Conservation (phyloP, 2,888 invertebrate species). For the Stenodera caucasica region DNA sequence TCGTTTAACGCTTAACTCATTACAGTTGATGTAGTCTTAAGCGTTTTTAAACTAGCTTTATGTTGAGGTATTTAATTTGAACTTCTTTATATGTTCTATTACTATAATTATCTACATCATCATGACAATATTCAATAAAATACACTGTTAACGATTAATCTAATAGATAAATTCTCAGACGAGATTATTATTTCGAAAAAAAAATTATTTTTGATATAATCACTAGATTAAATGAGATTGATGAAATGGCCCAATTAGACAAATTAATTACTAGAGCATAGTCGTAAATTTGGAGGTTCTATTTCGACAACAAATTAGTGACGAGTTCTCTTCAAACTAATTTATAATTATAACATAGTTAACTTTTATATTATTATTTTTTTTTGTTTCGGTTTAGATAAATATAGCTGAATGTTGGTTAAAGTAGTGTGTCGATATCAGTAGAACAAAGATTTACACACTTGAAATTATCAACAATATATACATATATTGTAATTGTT, state of each 20-base stretch:
- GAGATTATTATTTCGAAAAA: neutral
- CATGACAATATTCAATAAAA: slow-evolving; percentile 38
- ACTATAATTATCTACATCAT: slow-evolving; percentile 37
- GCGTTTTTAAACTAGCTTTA: slow-evolving; percentile 41
- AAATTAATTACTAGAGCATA: slow-evolving; percentile 42
- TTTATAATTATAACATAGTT: slow-evolving; percentile 52
- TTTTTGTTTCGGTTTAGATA: no score
- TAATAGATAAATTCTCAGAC: slow-evolving; percentile 36
- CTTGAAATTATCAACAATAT: slow-evolving; percentile 37
- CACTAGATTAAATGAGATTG: neutral
- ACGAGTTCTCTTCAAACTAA: slow-evolving; percentile 48
- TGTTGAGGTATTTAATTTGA: slow-evolving; percentile 33
- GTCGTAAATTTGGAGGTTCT: slow-evolving; percentile 48
- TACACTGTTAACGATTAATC: slow-evolving; percentile 37
- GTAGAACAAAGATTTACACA: slow-evolving; percentile 51
- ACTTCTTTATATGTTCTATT: slow-evolving; percentile 35
- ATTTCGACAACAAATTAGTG: slow-evolving; percentile 55
- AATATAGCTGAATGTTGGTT: neutral
- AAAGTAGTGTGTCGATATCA: slow-evolving; percentile 44
- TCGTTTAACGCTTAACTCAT: slow-evolving; percentile 32
- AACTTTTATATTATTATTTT: neutral
- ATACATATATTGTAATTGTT: slow-evolving; percentile 8
- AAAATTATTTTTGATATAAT: neutral
- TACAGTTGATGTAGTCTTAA: slow-evolving; percentile 34
- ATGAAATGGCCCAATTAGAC: neutral